These are phyloP conservation scores for Lacanobia wlatinum DNA, from an alignment of 2,888 invertebrate species.

Conservation along the genomic window DNA sequence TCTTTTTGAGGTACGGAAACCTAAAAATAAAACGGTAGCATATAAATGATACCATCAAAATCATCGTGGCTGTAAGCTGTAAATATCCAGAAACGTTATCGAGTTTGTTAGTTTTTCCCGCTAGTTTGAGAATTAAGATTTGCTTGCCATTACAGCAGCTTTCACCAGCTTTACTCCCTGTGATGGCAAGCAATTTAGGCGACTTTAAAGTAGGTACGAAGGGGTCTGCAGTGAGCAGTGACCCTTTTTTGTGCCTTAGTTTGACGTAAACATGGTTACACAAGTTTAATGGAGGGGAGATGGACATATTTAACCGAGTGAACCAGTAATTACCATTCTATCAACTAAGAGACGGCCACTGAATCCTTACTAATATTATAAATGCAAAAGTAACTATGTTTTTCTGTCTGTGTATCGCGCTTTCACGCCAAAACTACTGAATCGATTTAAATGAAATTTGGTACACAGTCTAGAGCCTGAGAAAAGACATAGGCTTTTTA, in stretches of 20 bases:
- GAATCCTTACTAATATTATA: too few species aligned
- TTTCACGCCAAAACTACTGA: too few species aligned
- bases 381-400: too few species aligned
- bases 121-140: constrained; percentile 1
- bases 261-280: not conserved
- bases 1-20: too few species aligned
- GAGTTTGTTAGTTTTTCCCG: not conserved
- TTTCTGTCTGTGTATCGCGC: too few species aligned
- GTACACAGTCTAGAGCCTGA: too few species aligned
- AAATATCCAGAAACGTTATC: not conserved
- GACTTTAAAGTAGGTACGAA: not conserved
- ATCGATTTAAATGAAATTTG: too few species aligned
- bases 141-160: not conserved
- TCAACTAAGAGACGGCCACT: not conserved
- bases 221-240: not conserved
- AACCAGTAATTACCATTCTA: constrained; percentile 9
- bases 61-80: too few species aligned
- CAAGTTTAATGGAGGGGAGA: not conserved
- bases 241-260: not conserved
- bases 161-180: too few species aligned
- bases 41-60: not conserved
- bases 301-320: not conserved
- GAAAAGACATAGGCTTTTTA: too few species aligned
- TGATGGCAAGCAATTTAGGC: too few species aligned
- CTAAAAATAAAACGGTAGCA: not conserved